Percentiles rank a stretch among this genome's conserved stretches.
These are phyloP conservation scores for Anorthoa munda DNA, from an alignment of 2,888 invertebrate species.

Conservation along the genomic window DNA sequence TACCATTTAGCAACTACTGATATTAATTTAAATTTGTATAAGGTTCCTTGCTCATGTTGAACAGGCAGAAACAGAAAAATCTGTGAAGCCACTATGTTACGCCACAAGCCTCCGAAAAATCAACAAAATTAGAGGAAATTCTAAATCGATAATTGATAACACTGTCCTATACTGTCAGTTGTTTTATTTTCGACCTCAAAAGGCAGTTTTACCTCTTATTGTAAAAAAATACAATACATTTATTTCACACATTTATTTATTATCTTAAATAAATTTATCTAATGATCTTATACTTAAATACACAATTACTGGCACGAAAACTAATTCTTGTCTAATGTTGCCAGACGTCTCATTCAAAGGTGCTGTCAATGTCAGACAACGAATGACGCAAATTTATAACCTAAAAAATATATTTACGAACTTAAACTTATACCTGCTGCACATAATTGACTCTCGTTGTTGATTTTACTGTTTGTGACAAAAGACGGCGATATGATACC, in stretches of 20 bases:
- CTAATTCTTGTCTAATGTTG: neutral
- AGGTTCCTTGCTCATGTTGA: no score
- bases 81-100: neutral
- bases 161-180: neutral
- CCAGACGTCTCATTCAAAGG: neutral
- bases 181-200: neutral
- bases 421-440: neutral
- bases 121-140: conserved; percentile 4
- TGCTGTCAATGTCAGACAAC: conserved; percentile 1
- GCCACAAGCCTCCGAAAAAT: neutral
- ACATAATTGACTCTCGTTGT: neutral
- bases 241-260: neutral
- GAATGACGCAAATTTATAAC: conserved; percentile 13
- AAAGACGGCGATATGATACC: conserved; percentile 75
- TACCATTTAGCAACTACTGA: no score
- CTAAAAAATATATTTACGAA: neutral
- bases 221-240: neutral
- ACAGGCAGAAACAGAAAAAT: no score
- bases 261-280: no score
- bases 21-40: no score
- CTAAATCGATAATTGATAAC: neutral
- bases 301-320: neutral
- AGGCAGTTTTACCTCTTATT: no score
- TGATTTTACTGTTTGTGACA: neutral
- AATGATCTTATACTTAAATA: neutral